phyloP scores from a whole-genome alignment of 2,888 invertebrate genomes.

The Harpagoxenus sublaevis region DNA sequence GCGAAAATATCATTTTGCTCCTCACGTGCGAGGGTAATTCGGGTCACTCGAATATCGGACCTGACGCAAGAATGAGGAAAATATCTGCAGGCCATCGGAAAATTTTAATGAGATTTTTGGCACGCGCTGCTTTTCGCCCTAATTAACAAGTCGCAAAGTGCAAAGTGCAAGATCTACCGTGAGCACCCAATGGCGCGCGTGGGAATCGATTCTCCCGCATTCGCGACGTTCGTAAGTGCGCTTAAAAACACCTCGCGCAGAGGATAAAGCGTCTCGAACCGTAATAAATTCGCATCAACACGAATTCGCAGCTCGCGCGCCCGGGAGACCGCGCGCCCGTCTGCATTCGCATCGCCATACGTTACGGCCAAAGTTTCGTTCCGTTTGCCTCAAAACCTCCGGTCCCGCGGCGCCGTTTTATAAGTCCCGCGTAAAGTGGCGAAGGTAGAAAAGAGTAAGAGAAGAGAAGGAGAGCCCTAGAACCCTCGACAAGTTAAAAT shows the following conservation, averaged over 20 bases:
- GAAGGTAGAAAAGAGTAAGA: not conserved
- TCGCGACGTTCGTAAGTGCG: not conserved
- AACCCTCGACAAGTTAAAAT: not conserved
- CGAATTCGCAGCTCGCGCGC: constrained; percentile 11
- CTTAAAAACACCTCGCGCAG: not conserved
- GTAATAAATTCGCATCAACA: constrained; percentile 53
- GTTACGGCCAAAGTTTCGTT: constrained; percentile 27
- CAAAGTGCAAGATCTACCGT: not conserved
- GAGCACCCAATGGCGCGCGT: not conserved
- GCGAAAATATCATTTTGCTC: not conserved
- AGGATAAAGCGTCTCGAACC: constrained; percentile 39
- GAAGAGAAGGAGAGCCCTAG: not conserved
- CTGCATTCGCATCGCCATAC: not conserved
- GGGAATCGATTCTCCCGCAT: constrained; percentile 3
- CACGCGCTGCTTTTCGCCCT: not conserved
- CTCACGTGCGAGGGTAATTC: constrained; percentile 16
- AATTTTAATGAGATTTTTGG: constrained; percentile 60
- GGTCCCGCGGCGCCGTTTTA: not conserved
- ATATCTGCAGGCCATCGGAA: constrained; percentile 38
- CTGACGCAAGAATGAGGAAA: constrained; percentile 36
- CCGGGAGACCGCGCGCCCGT: constrained; percentile 40
- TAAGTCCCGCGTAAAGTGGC: not conserved
- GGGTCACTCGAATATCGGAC: constrained; percentile 30
- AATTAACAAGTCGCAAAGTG: constrained; percentile 23
- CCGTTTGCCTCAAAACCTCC: not conserved